Evolutionary conservation across 2,797 vertebrate species (phyloP).

Genomic region (Mus minutoides): DNA sequence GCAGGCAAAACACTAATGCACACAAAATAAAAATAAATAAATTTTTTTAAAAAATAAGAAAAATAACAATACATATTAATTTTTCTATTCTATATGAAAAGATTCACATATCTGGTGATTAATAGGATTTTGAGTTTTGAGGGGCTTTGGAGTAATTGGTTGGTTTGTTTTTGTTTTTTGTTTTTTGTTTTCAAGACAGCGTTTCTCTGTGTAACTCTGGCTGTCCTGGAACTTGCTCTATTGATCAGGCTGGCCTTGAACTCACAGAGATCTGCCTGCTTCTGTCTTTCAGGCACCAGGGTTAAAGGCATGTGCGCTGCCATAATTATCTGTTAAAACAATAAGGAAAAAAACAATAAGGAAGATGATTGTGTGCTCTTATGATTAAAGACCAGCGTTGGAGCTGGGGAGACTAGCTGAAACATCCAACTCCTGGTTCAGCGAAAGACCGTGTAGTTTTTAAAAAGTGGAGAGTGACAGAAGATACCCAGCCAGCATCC

Average conservation of each 20-base stretch:
- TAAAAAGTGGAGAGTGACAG: neutral
- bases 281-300: neutral
- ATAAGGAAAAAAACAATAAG: neutral
- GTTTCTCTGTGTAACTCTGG: neutral
- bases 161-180: no score
- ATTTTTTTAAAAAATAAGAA: neutral
- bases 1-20: neutral
- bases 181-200: neutral
- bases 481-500: neutral
- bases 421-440: neutral
- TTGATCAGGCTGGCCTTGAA: neutral
- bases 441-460: neutral
- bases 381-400: neutral
- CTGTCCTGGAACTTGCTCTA: neutral
- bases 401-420: neutral
- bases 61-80: neutral
- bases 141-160: neutral
- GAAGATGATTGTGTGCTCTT: conserved; percentile 4
- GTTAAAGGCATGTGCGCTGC: neutral
- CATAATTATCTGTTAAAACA: neutral
- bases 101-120: neutral
- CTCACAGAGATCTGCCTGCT: neutral
- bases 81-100: conserved; percentile 26
- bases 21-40: neutral
- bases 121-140: conserved; percentile 15